These are phyloP conservation scores for Rhodeus uyekii DNA, from an alignment of 2,797 vertebrate species.

Conservation along the genomic window DNA sequence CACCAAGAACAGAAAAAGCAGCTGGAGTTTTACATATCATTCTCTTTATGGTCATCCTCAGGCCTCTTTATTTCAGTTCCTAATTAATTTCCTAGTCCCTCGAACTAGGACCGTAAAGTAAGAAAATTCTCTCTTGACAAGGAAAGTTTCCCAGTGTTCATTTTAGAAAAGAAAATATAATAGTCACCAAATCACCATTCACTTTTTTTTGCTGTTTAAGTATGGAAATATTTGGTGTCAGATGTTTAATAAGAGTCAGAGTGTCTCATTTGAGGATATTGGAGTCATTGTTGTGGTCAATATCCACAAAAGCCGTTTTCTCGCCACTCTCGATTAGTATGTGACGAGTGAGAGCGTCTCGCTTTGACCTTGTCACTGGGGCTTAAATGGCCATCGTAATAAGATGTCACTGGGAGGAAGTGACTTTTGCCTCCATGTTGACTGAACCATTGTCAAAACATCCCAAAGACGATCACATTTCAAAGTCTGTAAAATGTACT, in stretches of 20 bases:
- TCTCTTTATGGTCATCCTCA: not conserved
- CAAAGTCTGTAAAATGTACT: slow-evolving; percentile 11
- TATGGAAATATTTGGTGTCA: not conserved
- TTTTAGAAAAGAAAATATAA: not conserved
- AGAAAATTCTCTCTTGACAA: slow-evolving; percentile 5
- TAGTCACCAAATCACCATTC: not conserved
- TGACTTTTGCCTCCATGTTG: not conserved
- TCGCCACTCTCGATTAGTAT: slow-evolving; percentile 42
- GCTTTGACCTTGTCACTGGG: slow-evolving; percentile 52
- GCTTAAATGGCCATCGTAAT: slow-evolving; percentile 23
- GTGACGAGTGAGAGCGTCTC: slow-evolving; percentile 42
- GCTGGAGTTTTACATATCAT: slow-evolving; percentile 15
- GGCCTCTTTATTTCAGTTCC: slow-evolving; percentile 33
- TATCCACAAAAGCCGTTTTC: not conserved
- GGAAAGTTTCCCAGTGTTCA: not conserved
- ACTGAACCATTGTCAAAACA: slow-evolving; percentile 26
- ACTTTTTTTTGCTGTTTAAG: not conserved
- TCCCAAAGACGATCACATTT: slow-evolving; percentile 17
- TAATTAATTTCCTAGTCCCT: slow-evolving; percentile 27
- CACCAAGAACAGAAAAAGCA: slow-evolving; percentile 1
- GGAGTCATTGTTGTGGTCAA: slow-evolving; percentile 8
- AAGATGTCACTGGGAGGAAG: slow-evolving; percentile 38
- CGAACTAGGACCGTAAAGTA: not conserved
- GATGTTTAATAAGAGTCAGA: slow-evolving; percentile 18
- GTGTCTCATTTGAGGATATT: slow-evolving; percentile 20